Evolutionary conservation across 2,797 vertebrate genomes (phyloP), one percentile per base, ranked within the genome.

Genomic region (Leuciscus waleckii): DNA sequence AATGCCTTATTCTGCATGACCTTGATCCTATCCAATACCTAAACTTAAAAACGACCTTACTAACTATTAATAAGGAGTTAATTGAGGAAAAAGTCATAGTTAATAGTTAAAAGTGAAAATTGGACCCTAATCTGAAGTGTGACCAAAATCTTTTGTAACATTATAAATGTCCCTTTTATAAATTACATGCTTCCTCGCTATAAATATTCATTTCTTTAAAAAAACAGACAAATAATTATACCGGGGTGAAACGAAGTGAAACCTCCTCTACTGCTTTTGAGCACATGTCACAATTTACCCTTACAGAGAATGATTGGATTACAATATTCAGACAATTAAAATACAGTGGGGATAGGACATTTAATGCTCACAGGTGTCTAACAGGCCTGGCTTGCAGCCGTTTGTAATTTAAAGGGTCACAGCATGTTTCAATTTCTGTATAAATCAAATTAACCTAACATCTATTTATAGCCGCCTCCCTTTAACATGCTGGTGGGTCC

Each of bases 401-500:
- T 86, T 93, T 89, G 86, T 90, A 89, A 92, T 94, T 89, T 82
- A 87, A 49, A 70, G 70, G 91, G 92, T 90, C 89, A 89, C 88
- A 93, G 90, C 88, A 89, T 93, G 92, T 92, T 94, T 93, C 91
- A 91, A 93, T 93, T 93, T 92, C 86, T 90, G 86, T 89, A 92
- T 90, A 93, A 93, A 93, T 95, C 91, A 92, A 93, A 93, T 92
- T 92, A 93, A 91, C 90, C 87, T 68, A 61, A 26, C 54, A 81
- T 88, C 89, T 92, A 92, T 93, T 92, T 93, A 93, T 87, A 87
- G 88, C 82, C 79, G 86, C 68, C 83, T 65, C 14, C 14, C 61
- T 91, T 90, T 77, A 74, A 91, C 90, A 89, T 88, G 65, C 70
- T 69, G 54, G 29, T 71, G 81, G 91, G 39, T 63, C 63, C 17